Evolutionary conservation across 2,113 vertebrate species (phyloP), one percentile per base, ranked within the genome.

Genomic region (Nymphicus hollandicus): DNA sequence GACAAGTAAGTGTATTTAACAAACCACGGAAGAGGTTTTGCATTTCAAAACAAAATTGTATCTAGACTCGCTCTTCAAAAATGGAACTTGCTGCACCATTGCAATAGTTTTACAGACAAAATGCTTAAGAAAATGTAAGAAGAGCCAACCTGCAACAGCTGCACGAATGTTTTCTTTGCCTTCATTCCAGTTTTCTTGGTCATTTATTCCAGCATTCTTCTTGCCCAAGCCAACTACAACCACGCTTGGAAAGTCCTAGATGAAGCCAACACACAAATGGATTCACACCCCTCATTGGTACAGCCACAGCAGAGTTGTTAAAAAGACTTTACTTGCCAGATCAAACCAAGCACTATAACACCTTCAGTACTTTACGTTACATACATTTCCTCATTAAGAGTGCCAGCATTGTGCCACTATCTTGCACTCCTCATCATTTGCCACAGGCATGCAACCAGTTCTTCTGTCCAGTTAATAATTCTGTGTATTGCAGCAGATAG

Each of bases 201-300:
- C 96, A 83, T 99, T 98, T 14, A 99, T 86, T 39, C 98, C 98
- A 49, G 97, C 97, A 10, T 95, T 91, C 91, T 95, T 98, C 92
- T 98, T 98, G 70, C 99, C 99, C 20, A 99, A 97, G 23, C 99
- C 99, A 11, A 99, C 99, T 8, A 99, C 97, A 60, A 98, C 99
- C 44, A 99, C 97, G 58, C 98, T 99, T 1, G 99, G 97, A 71
- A 99, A 99, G 81, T 99, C 99, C 99, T 99, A 94, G 46, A 91
- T n/a, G 39, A 93, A 95, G 88, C 46, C 92, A 7, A 94, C 25
- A 95, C n/a, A 83, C 8, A 81, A 37, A 50, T 6, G 14, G 49
- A 70, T 69, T 72, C 43, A 14, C 6, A 29, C 41, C 79, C 13
- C 33, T 69, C 33, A 47, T 8, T 73, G 17, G 58, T 65, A 91